Base-by-base conservation (phyloP, 2,113 vertebrate species). In the Macrotus californicus region DNA sequence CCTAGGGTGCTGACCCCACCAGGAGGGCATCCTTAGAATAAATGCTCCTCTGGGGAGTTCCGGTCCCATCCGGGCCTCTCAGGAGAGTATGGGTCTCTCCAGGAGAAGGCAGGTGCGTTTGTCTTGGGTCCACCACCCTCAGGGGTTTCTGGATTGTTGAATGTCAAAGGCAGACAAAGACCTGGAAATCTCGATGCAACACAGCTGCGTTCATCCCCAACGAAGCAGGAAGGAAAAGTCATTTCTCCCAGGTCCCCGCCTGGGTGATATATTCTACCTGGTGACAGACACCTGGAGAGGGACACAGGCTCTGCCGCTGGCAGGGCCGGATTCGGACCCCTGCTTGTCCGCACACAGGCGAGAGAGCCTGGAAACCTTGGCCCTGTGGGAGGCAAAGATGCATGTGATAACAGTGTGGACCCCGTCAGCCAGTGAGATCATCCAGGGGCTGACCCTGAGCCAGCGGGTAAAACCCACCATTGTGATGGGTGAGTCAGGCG, bases 91-190 rank as follows among this genome's bases (percentile, higher is more conserved):
- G 4, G 6, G 46, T 31, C 46, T 56, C 24, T 26, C 67, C 4
- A 1, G 3, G 41, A 19, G 5, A 22, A 36, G 7, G 16, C 19
- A 9, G 12, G 1, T 13, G 2, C 7, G 0, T 21, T 34, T 16
- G 69, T 8, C 4, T 31, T 6, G 31, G 29, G 14, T 2, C 56
- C 36, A 22, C 26, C 9, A 6, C 15, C 26, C 22, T 46, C n/a
- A 5, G 15, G 48, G 26, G 16, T 26, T 61, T 75, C 43, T 61
- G 46, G 22, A 29, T 73, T 41, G 13, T 0, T 41, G 29, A 4
- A 9, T 0, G 1, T 36, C 77, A 69, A 54, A 6, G 31, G 22
- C n/a, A n/a, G n/a, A n/a, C n/a, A n/a, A n/a, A n/a, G n/a, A n/a
- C 46, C 64, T 14, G 5, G 69, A 3, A 13, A 22, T 18, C 48